Conservation (phyloP, 2,888 invertebrate species). For the Tenthredo livida region DNA sequence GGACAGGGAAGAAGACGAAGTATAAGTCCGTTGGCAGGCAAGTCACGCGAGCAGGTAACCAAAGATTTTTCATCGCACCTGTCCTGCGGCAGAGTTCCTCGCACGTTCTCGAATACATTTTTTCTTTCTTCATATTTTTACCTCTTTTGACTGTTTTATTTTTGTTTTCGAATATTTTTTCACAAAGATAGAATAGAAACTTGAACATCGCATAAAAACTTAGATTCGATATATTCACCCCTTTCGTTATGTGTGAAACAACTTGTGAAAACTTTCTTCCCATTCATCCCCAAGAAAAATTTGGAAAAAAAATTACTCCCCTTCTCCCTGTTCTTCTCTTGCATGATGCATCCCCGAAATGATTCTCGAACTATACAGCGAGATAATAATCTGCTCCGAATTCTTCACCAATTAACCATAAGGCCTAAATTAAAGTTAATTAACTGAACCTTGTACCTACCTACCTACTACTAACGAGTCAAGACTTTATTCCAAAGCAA, state of each 20-base stretch:
- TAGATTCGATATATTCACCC: not conserved
- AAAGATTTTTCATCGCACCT: slow-evolving; percentile 41
- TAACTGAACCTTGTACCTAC: slow-evolving; percentile 10
- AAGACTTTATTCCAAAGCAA: not conserved
- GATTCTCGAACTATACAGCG: not conserved
- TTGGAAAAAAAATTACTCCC: too few relatives aligned
- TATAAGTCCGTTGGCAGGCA: not conserved
- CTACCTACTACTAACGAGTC: not conserved
- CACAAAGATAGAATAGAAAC: not conserved
- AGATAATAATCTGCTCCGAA: not conserved
- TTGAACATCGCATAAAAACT: not conserved
- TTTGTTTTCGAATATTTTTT: slow-evolving; percentile 6
- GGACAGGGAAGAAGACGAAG: slow-evolving; percentile 16
- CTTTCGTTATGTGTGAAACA: not conserved
- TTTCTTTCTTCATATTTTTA: not conserved
- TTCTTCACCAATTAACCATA: not conserved
- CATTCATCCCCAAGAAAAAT: not conserved
- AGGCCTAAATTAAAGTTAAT: slow-evolving; percentile 18
- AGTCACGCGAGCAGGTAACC: slow-evolving; percentile 50
- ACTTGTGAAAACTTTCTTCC: not conserved
- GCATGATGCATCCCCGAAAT: not conserved
- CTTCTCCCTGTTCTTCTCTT: not conserved
- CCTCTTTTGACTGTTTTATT: not conserved
- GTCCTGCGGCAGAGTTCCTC: not conserved
- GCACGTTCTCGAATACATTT: not conserved